phyloP scores from a whole-genome alignment of 2,113 vertebrate species.

The Cricetomys ansorgei region DNA sequence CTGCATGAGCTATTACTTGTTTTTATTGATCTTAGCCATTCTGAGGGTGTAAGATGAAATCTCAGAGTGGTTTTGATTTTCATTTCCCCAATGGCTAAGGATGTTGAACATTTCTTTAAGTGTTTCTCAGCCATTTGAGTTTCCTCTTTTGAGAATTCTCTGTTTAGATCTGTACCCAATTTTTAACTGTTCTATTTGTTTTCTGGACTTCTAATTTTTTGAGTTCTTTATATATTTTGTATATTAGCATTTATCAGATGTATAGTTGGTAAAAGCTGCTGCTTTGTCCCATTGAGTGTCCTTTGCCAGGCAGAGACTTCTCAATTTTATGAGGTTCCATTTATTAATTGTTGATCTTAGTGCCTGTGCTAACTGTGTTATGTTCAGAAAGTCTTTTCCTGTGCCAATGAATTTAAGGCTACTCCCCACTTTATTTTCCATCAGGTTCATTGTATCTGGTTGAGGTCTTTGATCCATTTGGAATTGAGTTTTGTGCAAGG shows the following conservation, averaged over 20 bases:
- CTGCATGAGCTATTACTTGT: neutral
- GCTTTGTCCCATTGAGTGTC: neutral
- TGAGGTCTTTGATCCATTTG: too few relatives aligned
- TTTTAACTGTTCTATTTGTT: neutral
- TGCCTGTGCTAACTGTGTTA: too few relatives aligned
- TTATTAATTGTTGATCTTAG: neutral
- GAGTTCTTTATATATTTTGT: neutral
- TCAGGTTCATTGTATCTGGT: neutral
- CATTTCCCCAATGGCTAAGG: neutral
- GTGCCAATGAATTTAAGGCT: neutral
- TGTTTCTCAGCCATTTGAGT: neutral
- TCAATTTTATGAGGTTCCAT: neutral
- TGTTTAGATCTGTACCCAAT: neutral
- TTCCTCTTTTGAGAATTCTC: neutral
- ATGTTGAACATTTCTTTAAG: neutral
- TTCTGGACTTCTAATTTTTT: neutral
- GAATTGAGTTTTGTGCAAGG: too few relatives aligned
- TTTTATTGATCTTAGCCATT: neutral
- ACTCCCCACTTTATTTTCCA: neutral
- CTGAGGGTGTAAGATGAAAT: neutral
- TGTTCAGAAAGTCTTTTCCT: neutral
- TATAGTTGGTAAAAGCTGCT: neutral
- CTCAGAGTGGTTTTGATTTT: neutral
- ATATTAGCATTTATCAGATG: neutral
- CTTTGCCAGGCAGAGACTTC: neutral